Percentiles rank a stretch among this genome's conserved stretches.
phyloP scores from a whole-genome alignment of 2,113 vertebrate species.

The Spilogale gracilis region DNA sequence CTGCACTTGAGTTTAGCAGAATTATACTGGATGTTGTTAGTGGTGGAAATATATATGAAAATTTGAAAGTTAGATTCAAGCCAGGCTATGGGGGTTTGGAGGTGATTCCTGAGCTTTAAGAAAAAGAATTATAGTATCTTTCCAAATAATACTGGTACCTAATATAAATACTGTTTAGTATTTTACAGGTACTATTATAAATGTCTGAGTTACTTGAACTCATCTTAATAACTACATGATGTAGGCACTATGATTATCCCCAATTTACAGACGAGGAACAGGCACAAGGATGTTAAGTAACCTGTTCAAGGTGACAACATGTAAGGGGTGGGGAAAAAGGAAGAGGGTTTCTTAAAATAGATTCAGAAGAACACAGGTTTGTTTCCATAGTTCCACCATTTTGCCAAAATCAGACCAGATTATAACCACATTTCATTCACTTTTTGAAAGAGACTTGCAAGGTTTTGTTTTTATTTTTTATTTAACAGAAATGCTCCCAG shows the following conservation, averaged over 20 bases:
- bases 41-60: slow-evolving; percentile 41
- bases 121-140: neutral
- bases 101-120: neutral
- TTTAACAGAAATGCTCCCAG: slow-evolving; percentile 19
- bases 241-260: neutral
- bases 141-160: slow-evolving; percentile 29
- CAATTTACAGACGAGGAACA: neutral
- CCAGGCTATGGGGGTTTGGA: neutral
- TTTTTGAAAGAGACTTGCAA: neutral
- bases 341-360: neutral
- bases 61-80: slow-evolving; percentile 30
- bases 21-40: slow-evolving; percentile 53
- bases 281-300: neutral
- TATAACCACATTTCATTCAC: neutral
- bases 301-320: neutral
- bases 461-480: neutral
- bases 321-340: neutral
- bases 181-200: neutral
- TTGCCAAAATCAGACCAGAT: slow-evolving; percentile 37
- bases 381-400: neutral
- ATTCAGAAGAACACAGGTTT: neutral
- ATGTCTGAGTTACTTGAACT: slow-evolving; percentile 48
- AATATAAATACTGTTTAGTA: slow-evolving; percentile 22
- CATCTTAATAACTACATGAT: neutral
- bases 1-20: slow-evolving; percentile 61